phyloP scores from a whole-genome alignment of 2,797 vertebrate species.

The Thripadectes ignobilis region DNA sequence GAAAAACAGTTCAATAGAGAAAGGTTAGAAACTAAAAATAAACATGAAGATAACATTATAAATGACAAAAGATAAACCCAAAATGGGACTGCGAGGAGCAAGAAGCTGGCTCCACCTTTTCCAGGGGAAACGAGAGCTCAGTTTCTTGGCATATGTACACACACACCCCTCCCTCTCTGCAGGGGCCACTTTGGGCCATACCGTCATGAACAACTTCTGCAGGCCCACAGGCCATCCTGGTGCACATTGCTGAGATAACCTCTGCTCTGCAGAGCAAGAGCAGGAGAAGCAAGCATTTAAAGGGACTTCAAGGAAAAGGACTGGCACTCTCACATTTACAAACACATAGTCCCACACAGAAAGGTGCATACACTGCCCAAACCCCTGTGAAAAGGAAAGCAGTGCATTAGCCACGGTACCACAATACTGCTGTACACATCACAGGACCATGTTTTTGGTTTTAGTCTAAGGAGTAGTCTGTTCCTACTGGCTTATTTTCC shows the following conservation, averaged over 20 bases:
- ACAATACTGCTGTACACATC: background rate
- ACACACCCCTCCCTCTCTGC: background rate
- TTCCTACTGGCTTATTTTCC: background rate
- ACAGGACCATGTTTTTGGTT: background rate
- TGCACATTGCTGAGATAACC: background rate
- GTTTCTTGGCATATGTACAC: rapidly evolving
- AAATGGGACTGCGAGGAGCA: background rate
- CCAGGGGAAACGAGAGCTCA: background rate
- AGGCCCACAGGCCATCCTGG: background rate
- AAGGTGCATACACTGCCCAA: background rate
- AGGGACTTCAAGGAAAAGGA: background rate
- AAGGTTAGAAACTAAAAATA: constrained; percentile 29
- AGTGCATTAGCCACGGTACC: rapidly evolving
- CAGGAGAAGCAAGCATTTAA: background rate
- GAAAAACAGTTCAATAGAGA: background rate
- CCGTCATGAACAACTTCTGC: background rate
- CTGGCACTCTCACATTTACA: rapidly evolving
- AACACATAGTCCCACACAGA: background rate
- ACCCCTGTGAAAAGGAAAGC: background rate
- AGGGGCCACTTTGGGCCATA: background rate
- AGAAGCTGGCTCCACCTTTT: background rate
- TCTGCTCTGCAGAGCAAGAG: background rate
- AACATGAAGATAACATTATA: background rate
- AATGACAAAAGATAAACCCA: background rate
- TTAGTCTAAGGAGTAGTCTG: background rate